A percentile compares a stretch with the other conserved stretches of the same genome.
These are phyloP conservation scores for Molorchus minor DNA, from an alignment of 2,888 invertebrate species.

Conservation along the genomic window DNA sequence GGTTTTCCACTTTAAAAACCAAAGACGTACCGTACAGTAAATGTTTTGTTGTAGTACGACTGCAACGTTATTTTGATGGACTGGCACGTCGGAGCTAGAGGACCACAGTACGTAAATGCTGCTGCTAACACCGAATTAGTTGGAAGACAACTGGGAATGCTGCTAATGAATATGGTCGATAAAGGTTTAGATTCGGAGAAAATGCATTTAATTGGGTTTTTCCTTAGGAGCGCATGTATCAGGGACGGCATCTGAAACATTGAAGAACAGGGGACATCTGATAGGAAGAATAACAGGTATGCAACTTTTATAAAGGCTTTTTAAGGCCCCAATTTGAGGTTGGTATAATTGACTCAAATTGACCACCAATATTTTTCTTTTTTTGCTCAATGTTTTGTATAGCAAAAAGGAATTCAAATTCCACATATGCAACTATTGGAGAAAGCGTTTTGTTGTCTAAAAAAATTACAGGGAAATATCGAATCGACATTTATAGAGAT, in stretches of 20 bases:
- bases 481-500: too few relatives aligned
- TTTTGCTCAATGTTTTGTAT: too few relatives aligned
- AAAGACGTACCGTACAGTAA: too few relatives aligned
- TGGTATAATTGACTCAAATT: too few relatives aligned
- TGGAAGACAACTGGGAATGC: slow-evolving; percentile 67
- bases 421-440: too few relatives aligned
- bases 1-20: too few relatives aligned
- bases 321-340: too few relatives aligned
- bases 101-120: slow-evolving; percentile 66
- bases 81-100: slow-evolving; percentile 68
- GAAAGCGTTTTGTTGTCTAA: too few relatives aligned
- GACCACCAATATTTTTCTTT: too few relatives aligned
- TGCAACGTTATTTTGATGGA: slow-evolving; percentile 67
- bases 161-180: slow-evolving; percentile 64
- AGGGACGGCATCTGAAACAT: slow-evolving; percentile 67
- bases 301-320: too few relatives aligned
- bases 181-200: slow-evolving; percentile 61
- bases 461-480: too few relatives aligned
- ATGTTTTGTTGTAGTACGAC: slow-evolving; percentile 63
- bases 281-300: slow-evolving; percentile 69
- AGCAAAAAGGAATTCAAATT: too few relatives aligned
- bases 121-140: slow-evolving; percentile 71
- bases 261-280: slow-evolving; percentile 62
- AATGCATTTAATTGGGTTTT: slow-evolving; percentile 69
- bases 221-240: slow-evolving; percentile 70